These are phyloP conservation scores for Scomber japonicus DNA, from an alignment of 2,113 vertebrate species.

Conservation along the genomic window DNA sequence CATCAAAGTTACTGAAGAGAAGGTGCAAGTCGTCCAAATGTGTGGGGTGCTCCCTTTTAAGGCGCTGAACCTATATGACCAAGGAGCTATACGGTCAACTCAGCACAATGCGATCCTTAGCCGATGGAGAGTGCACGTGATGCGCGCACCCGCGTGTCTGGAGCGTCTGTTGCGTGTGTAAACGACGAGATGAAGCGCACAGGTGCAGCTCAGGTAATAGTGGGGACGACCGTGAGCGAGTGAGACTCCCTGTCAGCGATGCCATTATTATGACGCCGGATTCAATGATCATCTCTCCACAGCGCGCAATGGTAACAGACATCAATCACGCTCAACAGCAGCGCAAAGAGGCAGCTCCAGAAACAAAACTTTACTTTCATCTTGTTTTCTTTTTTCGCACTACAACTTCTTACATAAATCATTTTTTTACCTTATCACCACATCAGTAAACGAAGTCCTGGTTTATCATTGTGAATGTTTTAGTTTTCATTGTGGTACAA, in stretches of 20 bases:
- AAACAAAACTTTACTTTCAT: constrained; percentile 13
- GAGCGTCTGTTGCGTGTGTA: constrained; percentile 59
- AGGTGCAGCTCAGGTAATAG: constrained; percentile 80
- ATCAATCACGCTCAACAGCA: constrained; percentile 51
- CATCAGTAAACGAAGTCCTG: background rate
- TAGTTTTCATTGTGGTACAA: background rate
- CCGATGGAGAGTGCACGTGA: constrained; percentile 51
- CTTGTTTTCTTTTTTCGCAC: background rate
- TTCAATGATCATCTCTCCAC: constrained; percentile 61
- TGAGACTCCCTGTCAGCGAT: constrained; percentile 63
- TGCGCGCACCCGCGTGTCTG: constrained; percentile 61
- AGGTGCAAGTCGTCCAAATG: constrained; percentile 63
- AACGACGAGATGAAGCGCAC: constrained; percentile 63
- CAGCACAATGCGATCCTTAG: constrained; percentile 61
- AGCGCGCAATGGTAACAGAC: constrained; percentile 47
- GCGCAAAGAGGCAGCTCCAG: constrained; percentile 10
- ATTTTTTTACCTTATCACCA: background rate
- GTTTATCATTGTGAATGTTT: background rate
- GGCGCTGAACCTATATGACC: constrained; percentile 37
- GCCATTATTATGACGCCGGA: constrained; percentile 59
- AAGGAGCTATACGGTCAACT: constrained; percentile 63
- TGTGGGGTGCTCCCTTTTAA: constrained; percentile 58
- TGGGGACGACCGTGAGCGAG: constrained; percentile 39
- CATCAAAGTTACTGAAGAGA: constrained; percentile 91
- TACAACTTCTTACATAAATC: background rate